Percentiles rank a stretch among this genome's conserved stretches.
phyloP scores from a whole-genome alignment of 2,797 vertebrate genomes.

The Potorous gilbertii region DNA sequence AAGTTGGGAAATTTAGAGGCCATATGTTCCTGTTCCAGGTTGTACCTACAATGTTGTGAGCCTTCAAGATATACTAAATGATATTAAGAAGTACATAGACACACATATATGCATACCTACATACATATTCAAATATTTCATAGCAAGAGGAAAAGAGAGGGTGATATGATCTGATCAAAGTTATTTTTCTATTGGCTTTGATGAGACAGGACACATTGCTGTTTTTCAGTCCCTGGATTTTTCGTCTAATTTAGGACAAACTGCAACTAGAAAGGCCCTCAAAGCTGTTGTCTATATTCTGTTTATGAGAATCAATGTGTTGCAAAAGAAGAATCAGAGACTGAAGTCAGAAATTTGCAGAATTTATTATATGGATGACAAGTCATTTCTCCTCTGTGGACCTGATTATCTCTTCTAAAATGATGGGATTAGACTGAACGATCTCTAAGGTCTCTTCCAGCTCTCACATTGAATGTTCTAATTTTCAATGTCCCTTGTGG shows the following conservation, averaged over 20 bases:
- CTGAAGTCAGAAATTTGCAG: background rate
- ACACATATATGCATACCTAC: background rate
- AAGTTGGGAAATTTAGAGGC: slow-evolving; percentile 43
- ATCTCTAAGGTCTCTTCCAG: background rate
- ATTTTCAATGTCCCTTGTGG: background rate
- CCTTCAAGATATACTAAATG: background rate
- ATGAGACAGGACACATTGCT: slow-evolving; percentile 46
- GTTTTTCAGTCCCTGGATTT: slow-evolving; percentile 38
- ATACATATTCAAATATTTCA: background rate
- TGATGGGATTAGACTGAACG: background rate
- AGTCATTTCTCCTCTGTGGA: background rate
- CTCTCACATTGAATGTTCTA: background rate
- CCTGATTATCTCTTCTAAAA: background rate
- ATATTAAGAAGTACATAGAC: background rate
- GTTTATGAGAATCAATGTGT: background rate
- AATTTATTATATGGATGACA: background rate
- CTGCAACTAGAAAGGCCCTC: slow-evolving; percentile 30
- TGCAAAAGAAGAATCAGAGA: background rate
- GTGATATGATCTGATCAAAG: slow-evolving; percentile 21
- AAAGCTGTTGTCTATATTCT: slow-evolving; percentile 1
- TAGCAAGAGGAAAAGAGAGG: background rate
- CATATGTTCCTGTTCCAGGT: slow-evolving; percentile 43
- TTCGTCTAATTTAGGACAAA: slow-evolving; percentile 62
- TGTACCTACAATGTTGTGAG: slow-evolving; percentile 19
- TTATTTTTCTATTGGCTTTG: slow-evolving; percentile 45